phyloP scores from a whole-genome alignment of 2,888 invertebrate genomes.

The Watsonalla cultraria region DNA sequence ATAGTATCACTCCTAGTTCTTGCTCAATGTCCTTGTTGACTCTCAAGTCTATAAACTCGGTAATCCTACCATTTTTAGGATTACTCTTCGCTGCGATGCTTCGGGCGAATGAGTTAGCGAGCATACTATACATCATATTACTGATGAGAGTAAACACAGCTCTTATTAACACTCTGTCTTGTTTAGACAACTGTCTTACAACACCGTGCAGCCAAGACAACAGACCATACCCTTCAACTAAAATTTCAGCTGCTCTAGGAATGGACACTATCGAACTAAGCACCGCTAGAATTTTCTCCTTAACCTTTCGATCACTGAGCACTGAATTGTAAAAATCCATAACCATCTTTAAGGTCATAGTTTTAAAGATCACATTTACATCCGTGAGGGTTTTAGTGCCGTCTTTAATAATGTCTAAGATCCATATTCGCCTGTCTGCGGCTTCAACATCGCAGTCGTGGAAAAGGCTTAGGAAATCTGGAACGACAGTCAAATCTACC shows the following conservation, averaged over 20 bases:
- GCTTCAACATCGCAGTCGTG: constrained; percentile 87
- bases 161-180: constrained; percentile 42
- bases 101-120: constrained; percentile 43
- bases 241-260: constrained; percentile 80
- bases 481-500: constrained; percentile 88
- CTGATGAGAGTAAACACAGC: constrained; percentile 39
- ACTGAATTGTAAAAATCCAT: constrained; percentile 83
- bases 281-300: constrained; percentile 82
- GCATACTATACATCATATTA: constrained; percentile 50
- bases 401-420: constrained; percentile 85
- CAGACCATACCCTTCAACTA: constrained; percentile 84
- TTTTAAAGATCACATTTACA: constrained; percentile 84
- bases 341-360: constrained; percentile 87
- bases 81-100: constrained; percentile 29
- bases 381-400: constrained; percentile 88
- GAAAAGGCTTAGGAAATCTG: constrained; percentile 91
- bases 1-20: constrained; percentile 49
- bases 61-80: constrained; percentile 28
- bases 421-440: constrained; percentile 85
- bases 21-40: constrained; percentile 58
- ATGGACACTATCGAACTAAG: constrained; percentile 81
- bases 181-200: constrained; percentile 38
- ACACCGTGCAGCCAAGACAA: constrained; percentile 82
- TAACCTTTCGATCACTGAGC: constrained; percentile 80
- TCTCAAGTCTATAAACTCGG: constrained; percentile 44